A percentile compares a stretch with the other conserved stretches of the same genome.
These are phyloP conservation scores for Cephalotes varians DNA, from an alignment of 2,888 invertebrate genomes.

Conservation along the genomic window DNA sequence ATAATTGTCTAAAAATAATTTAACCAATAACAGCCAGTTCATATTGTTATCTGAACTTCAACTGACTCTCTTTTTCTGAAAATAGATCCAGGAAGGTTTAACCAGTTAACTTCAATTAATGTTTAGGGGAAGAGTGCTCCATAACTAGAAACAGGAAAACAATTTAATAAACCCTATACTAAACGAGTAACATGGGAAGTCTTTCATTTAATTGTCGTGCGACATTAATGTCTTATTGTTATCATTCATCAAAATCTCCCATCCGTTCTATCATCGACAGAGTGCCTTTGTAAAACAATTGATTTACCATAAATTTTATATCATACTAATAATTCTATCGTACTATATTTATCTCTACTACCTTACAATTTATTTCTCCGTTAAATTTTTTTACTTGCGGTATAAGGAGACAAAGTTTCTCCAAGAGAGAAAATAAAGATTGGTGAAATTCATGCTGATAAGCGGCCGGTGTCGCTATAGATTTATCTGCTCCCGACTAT, in stretches of 20 bases:
- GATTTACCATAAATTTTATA: neutral
- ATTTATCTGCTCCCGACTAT: conserved; percentile 26
- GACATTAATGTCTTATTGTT: conserved; percentile 9
- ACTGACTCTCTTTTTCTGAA: neutral
- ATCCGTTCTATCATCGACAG: neutral
- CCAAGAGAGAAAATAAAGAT: neutral
- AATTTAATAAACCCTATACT: conserved; percentile 24
- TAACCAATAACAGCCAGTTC: neutral
- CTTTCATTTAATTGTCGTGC: conserved; percentile 28
- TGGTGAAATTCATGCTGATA: conserved; percentile 25
- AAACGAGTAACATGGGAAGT: neutral
- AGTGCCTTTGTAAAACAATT: neutral
- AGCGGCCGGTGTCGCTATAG: neutral
- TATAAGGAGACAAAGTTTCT: neutral
- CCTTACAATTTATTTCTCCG: too few relatives aligned
- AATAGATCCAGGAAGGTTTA: neutral
- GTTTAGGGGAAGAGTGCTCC: conserved; percentile 6
- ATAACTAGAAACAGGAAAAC: conserved; percentile 17
- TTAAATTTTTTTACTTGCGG: neutral
- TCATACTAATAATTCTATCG: neutral
- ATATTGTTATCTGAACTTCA: neutral
- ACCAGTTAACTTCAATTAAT: conserved; percentile 35
- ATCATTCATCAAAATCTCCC: conserved; percentile 20
- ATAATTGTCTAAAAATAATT: neutral
- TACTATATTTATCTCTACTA: neutral